Evolutionary conservation across 2,888 invertebrate genomes (phyloP).

Genomic region (Eupithecia subfuscata): DNA sequence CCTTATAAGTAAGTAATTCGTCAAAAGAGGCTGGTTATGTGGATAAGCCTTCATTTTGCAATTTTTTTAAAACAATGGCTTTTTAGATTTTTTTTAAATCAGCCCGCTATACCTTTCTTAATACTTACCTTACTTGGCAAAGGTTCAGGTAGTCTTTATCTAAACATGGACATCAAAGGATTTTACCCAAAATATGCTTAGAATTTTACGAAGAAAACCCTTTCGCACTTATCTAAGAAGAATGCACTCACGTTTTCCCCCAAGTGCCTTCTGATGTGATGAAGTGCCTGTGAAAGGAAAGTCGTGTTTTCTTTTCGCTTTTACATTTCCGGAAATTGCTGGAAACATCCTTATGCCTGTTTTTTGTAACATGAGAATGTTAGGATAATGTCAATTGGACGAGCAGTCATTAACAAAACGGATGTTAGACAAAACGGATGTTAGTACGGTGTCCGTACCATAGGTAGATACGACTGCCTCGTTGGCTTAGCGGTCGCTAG

Average conservation of each 20-base stretch:
- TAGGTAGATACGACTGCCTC: too few species aligned
- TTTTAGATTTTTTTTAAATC: too few species aligned
- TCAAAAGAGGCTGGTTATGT: background rate
- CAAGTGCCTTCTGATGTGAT: conserved; percentile 28
- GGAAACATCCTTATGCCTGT: background rate
- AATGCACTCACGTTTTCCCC: conserved; percentile 27
- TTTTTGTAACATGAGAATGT: background rate
- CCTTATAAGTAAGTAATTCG: background rate
- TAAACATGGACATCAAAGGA: background rate
- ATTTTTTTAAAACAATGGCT: background rate
- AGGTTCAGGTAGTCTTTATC: background rate
- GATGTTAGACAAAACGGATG: background rate
- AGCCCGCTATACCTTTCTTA: too few species aligned
- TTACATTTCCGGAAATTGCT: conserved; percentile 24
- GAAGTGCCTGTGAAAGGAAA: conserved; percentile 51
- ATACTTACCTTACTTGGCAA: background rate
- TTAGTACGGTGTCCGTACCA: too few species aligned
- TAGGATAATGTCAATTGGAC: background rate
- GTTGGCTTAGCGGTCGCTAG: too few species aligned
- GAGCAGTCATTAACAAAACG: background rate
- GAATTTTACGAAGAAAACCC: background rate
- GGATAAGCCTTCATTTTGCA: background rate
- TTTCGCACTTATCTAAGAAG: conserved; percentile 9
- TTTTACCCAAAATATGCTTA: background rate
- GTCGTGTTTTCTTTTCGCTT: conserved; percentile 48